Conservation (phyloP, 2,113 vertebrate species). For the Pelmatolapia mariae region DNA sequence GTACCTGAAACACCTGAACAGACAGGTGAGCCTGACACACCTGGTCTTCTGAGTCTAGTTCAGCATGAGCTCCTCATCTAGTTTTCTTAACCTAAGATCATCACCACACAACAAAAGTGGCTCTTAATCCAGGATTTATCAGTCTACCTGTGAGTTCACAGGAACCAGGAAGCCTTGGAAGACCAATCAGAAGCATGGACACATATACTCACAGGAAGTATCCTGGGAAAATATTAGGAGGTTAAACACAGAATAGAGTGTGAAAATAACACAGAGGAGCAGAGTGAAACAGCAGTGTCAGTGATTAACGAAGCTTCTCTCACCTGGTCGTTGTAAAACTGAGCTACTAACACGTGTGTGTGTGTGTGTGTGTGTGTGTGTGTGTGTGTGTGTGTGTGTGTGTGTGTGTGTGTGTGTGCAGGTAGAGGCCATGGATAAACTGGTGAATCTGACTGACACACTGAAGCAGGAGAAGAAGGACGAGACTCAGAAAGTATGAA, state of each 20-base stretch:
- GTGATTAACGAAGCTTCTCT: neutral
- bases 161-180: neutral
- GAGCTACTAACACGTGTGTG: neutral
- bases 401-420: constrained; percentile 1
- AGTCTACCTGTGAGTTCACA: neutral
- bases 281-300: neutral
- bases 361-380: neutral
- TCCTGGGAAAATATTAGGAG: neutral
- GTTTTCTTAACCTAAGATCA: rapidly evolving
- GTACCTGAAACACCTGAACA: constrained; percentile 93
- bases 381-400: neutral
- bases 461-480: constrained; percentile 79
- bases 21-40: constrained; percentile 87
- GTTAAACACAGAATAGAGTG: neutral
- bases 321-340: neutral
- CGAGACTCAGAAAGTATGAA: constrained; percentile 73
- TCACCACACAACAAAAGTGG: neutral
- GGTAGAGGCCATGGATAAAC: constrained; percentile 80
- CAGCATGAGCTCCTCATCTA: neutral
- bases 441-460: constrained; percentile 75
- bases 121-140: neutral
- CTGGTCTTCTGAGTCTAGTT: constrained; percentile 23
- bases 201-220: neutral
- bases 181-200: neutral
- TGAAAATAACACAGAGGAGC: neutral